Evolutionary conservation across 2,113 vertebrate genomes (phyloP).

Genomic region (Grallaria varia): DNA sequence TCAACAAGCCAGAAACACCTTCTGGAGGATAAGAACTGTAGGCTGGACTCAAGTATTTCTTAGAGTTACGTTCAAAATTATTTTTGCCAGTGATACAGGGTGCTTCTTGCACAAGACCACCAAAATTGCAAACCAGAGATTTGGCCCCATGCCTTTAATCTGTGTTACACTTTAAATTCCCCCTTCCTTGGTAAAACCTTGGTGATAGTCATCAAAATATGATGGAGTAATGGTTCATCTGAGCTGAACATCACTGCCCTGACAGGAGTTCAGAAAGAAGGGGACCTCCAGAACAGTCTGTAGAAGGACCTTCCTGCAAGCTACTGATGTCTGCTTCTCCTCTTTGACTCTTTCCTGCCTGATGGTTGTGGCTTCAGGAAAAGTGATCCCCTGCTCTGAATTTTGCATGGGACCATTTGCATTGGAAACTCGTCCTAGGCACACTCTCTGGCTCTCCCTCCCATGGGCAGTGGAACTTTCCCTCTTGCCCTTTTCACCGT

Average conservation of each 20-base stretch:
- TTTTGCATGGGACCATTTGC: background rate
- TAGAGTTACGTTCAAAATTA: background rate
- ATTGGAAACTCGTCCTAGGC: background rate
- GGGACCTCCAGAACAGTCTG: background rate
- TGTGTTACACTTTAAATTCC: background rate
- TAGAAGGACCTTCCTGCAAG: background rate
- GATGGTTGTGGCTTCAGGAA: background rate
- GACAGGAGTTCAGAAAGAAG: background rate
- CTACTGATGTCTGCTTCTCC: background rate
- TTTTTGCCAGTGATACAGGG: background rate
- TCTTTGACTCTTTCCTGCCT: background rate
- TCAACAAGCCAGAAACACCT: background rate
- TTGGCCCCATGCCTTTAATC: background rate
- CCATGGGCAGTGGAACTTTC: background rate
- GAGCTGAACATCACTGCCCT: background rate
- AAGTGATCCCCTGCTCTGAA: background rate
- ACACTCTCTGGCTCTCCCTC: background rate
- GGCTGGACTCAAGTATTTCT: background rate
- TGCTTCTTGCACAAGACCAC: background rate
- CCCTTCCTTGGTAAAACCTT: background rate
- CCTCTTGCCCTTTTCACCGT: background rate
- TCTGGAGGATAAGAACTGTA: background rate
- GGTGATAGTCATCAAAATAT: background rate
- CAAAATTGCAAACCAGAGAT: background rate
- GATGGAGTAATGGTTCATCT: background rate